phyloP scores from a whole-genome alignment of 1,140 invertebrate genomes.

The Drosophila pruinosa region DNA sequence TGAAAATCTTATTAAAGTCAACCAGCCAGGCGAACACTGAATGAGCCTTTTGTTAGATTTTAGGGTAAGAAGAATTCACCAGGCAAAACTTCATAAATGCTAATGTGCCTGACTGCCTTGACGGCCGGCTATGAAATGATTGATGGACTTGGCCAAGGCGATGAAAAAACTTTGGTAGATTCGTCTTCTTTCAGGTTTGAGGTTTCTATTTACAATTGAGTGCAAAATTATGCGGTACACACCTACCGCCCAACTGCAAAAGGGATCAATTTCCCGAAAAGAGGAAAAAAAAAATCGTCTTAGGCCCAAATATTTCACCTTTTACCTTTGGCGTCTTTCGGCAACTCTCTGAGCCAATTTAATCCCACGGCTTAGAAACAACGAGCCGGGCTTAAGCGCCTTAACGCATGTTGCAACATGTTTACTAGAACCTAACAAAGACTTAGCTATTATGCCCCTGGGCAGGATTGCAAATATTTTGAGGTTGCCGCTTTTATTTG shows the following conservation, averaged over 20 bases:
- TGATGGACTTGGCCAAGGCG: conserved; percentile 54
- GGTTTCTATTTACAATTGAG: conserved; percentile 52
- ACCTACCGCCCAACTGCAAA: conserved; percentile 20
- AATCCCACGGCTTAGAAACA: conserved; percentile 64
- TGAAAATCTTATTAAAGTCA: conserved; percentile 80
- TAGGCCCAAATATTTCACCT: conserved; percentile 46
- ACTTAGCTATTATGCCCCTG: conserved; percentile 42
- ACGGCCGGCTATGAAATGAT: conserved; percentile 62
- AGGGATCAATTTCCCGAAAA: conserved; percentile 56
- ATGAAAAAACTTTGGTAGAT: conserved; percentile 41
- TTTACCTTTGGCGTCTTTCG: conserved; percentile 39
- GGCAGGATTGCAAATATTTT: conserved; percentile 63
- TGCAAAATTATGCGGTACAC: conserved; percentile 67
- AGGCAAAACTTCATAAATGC: conserved; percentile 72
- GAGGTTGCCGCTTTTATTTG: conserved; percentile 42
- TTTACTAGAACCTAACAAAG: conserved; percentile 37
- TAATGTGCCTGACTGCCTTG: conserved; percentile 63
- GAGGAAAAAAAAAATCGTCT: neutral
- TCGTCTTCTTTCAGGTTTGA: conserved; percentile 20
- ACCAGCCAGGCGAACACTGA: conserved; percentile 15
- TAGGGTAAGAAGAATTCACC: conserved; percentile 24
- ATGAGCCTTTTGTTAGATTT: conserved; percentile 26
- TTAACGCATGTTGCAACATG: conserved; percentile 68
- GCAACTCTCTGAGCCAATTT: conserved; percentile 60
- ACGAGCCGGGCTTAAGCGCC: conserved; percentile 63